Conservation (phyloP, 2,113 vertebrate species). For the Callaeas wilsoni region DNA sequence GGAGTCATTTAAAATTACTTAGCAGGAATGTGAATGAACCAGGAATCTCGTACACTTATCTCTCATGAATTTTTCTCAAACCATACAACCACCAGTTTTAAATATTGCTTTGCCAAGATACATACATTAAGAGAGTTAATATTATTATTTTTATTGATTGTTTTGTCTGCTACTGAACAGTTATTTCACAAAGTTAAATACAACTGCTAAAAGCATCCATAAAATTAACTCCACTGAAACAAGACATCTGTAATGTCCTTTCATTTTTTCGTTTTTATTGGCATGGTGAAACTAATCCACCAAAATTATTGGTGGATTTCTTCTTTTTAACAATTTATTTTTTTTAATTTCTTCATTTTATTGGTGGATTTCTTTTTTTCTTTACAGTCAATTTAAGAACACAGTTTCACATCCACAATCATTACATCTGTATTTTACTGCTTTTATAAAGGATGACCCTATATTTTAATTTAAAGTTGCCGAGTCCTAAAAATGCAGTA, state of each 20-base stretch:
- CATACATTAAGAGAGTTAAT: background rate
- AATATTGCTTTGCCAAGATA: background rate
- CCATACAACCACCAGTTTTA: background rate
- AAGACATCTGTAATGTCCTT: background rate
- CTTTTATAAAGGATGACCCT: background rate
- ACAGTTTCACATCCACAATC: background rate
- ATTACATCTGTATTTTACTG: background rate
- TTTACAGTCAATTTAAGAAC: background rate
- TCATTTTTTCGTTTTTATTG: background rate
- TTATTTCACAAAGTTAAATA: background rate
- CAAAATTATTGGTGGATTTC: background rate
- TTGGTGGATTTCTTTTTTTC: background rate
- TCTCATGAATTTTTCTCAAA: background rate
- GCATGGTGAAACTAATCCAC: background rate
- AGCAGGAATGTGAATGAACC: background rate
- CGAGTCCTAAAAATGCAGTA: background rate
- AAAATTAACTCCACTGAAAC: background rate
- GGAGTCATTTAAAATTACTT: background rate
- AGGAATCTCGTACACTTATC: background rate
- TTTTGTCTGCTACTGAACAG: background rate
- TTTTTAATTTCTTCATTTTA: background rate
- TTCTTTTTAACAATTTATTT: background rate
- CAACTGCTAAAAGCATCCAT: background rate
- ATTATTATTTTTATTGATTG: background rate
- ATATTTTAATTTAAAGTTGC: background rate